Evolutionary conservation across 2,888 invertebrate species (phyloP).

Genomic region (Patella caerulea): DNA sequence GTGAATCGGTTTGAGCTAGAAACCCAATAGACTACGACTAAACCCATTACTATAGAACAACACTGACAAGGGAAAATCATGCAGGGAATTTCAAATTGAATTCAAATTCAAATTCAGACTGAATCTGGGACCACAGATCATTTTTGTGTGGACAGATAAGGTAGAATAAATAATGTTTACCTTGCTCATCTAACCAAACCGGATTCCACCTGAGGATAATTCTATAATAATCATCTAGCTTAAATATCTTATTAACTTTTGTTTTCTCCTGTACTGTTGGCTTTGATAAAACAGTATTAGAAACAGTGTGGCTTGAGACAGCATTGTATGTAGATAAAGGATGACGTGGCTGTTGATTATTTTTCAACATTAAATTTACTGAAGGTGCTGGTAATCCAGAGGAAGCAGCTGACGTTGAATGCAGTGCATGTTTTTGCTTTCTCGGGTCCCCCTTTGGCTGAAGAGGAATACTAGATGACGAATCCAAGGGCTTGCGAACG

Average conservation of each 20-base stretch:
- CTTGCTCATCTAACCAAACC: constrained; percentile 49
- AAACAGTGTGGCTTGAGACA: neutral
- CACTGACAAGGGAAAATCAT: no score
- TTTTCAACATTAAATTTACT: neutral
- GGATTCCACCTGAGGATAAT: constrained; percentile 51
- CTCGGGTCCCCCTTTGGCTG: neutral
- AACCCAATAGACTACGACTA: no score
- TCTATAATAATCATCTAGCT: constrained; percentile 34
- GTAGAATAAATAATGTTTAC: constrained; percentile 27
- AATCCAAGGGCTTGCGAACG: neutral
- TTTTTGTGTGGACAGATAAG: no score
- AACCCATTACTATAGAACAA: no score
- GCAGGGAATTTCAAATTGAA: no score
- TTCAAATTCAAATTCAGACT: no score
- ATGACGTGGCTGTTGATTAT: constrained; percentile 3
- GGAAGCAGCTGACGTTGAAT: neutral
- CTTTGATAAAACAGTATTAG: constrained; percentile 6
- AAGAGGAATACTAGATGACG: neutral
- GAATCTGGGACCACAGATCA: no score
- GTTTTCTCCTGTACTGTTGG: constrained; percentile 14
- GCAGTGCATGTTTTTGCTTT: neutral
- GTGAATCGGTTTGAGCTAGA: no score
- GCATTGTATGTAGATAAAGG: neutral
- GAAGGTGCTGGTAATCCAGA: neutral
- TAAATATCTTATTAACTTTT: constrained; percentile 14